Base-by-base conservation (phyloP, 1,140 invertebrate genomes). In the Andricus grossulariae region DNA sequence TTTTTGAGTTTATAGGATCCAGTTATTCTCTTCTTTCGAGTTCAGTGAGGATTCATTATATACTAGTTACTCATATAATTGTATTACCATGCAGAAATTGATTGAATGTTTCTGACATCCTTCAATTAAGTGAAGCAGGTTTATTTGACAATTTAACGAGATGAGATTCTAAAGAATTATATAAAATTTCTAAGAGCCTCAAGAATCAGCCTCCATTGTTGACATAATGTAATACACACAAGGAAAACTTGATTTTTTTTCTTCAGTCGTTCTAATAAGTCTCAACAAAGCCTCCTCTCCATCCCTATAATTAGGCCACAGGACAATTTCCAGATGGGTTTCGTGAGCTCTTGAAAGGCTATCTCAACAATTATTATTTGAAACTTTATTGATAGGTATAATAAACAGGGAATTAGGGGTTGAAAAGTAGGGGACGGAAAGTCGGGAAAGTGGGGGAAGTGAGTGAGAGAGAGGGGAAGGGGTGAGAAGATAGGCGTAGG, bases 61-160 rank as follows among this genome's bases (percentile, higher is more conserved):
- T 45, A 45, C 7, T 45, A 45, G 39, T 11, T 45, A 45, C 39
- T 45, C 39, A 45, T 45, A 45, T 45, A 45, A 45, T 45, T 45
- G 39, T 45, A 11, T 45, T 45, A 45, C 39, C 39, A 45, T 45
- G 39, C 7, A 45, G 6, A 45, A 45, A 45, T 45, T 45, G 10
- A 45, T 45, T 45, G 1, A 45, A 45, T 45, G 7, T 45, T 11
- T 45, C 39, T 45, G 39, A 45, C 52, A 54, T 57, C 19, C 19
- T 57, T 57, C 55, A 57, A 57, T 57, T 57, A 57, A 12, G 19
- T 25, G 25, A 25, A 57, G 19, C 21, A 25, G 55, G 8, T 66
- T 32, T 39, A 66, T 66, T 45, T 66, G 60, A 66, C 16, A 66
- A 66, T 66, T 66, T 66, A 66, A 66, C 32, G n/a, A 66, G 60